phyloP scores from a whole-genome alignment of 2,888 invertebrate genomes.

The Epistrophella euchroma region DNA sequence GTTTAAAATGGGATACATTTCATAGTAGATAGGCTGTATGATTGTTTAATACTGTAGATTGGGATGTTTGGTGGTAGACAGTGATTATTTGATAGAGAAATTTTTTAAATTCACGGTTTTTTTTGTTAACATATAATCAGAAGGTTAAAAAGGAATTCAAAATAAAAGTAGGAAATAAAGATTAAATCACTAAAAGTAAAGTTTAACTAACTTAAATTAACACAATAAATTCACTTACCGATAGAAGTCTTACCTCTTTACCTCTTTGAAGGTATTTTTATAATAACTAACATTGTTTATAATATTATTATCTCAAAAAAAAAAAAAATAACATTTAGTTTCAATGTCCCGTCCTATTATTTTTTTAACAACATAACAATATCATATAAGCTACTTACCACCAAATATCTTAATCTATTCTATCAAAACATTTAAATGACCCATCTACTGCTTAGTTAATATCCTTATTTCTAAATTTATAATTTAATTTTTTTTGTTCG shows the following conservation, averaged over 20 bases:
- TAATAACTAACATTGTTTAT: background rate
- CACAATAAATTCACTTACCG: slow-evolving; percentile 19
- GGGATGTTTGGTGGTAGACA: slow-evolving; percentile 46
- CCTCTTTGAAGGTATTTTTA: background rate
- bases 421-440: slow-evolving; percentile 27
- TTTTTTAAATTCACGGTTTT: slow-evolving; percentile 1
- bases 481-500: background rate
- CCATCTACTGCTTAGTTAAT: slow-evolving; percentile 40
- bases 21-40: slow-evolving; percentile 41
- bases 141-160: background rate
- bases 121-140: background rate
- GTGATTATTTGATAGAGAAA: slow-evolving; percentile 30
- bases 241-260: slow-evolving; percentile 1
- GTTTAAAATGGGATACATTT: slow-evolving; percentile 21
- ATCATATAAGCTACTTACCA: slow-evolving; percentile 31
- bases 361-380: slow-evolving; percentile 3
- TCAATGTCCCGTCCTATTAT: slow-evolving; percentile 1
- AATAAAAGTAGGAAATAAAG: background rate
- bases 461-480: slow-evolving; percentile 20
- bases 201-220: background rate
- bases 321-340: background rate
- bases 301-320: background rate
- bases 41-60: slow-evolving; percentile 41
- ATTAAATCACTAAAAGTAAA: background rate
- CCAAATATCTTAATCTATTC: slow-evolving; percentile 45